Base-by-base conservation (phyloP, 1,140 invertebrate genomes). In the Aricia agestis region DNA sequence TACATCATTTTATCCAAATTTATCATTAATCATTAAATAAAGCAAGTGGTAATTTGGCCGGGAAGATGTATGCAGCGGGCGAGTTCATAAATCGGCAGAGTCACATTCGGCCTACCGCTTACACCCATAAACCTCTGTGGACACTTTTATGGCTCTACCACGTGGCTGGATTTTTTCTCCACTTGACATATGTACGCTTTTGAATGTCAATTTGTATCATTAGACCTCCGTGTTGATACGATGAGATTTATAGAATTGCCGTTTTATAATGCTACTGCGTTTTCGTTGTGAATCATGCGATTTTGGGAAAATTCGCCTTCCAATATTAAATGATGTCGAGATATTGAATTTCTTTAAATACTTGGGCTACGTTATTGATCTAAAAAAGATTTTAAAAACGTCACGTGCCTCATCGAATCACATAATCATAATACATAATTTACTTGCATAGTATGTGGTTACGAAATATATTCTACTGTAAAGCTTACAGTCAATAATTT, bases 61-160 rank as follows among this genome's bases (percentile, higher is more conserved):
- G 85, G 86, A 90, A 91, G 89, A 90, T 83, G 84, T 87, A 91
- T 90, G 89, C 86, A 88, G 78, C 79, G 79, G 75, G 74, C 73
- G 74, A 79, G 85, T 84, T 81, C 87, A 88, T 90, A 90, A 90
- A 90, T 89, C 82, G 76, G 82, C 18, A 68, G 76, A 88, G 87
- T 86, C 86, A 84, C 78, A 82, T 86, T 87, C 82, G 86, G 84
- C 87, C 87, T 88, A 90, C 84, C 86, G 87, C 86, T 81, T 84
- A 84, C 85, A 85, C 78, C 77, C 88, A 89, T 91, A 91, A 91
- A 91, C 82, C 83, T 90, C 81, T 72, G 83, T 78, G 79, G 89
- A 91, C 87, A 91, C 86, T 88, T 91, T 91, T 91, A 90, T 89
- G 82, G 84, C 85, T 81, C 78, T 72, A 90, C 87, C 89, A 91